Conservation (phyloP, 1,140 invertebrate genomes). For the Polyergus mexicanus region DNA sequence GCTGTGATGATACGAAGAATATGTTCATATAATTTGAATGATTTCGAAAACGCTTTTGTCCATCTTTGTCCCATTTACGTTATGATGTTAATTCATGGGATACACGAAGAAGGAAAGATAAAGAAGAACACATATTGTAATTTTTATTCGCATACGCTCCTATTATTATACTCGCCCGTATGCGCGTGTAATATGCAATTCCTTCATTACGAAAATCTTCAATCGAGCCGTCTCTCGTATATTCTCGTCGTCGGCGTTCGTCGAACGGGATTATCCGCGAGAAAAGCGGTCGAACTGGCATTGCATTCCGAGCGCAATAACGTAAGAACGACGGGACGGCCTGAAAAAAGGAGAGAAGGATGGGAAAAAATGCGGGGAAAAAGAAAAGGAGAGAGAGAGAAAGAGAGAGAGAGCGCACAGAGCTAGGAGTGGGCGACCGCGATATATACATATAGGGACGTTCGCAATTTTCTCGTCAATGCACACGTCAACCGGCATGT, state of each 20-base stretch:
- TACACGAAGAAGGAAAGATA: too few species aligned
- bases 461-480: constrained; percentile 78
- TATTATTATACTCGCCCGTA: constrained; percentile 14
- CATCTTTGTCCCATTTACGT: not conserved
- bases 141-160: not conserved
- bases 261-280: constrained; percentile 31
- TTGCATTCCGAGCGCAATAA: constrained; percentile 23
- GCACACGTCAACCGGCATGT: constrained; percentile 62
- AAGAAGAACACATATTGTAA: not conserved
- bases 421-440: constrained; percentile 30
- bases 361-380: constrained; percentile 34
- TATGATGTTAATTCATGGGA: not conserved
- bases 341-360: constrained; percentile 22
- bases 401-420: not conserved
- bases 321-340: constrained; percentile 21
- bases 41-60: not conserved
- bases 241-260: constrained; percentile 8
- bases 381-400: not conserved
- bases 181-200: not conserved
- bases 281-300: constrained; percentile 17
- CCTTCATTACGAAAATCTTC: constrained; percentile 31
- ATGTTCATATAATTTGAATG: not conserved
- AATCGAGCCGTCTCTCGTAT: not conserved
- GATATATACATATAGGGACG: constrained; percentile 49
- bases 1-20: not conserved